A percentile compares a stretch with the other conserved stretches of the same genome.
These are phyloP conservation scores for Nomia melanderi DNA, from an alignment of 1,140 invertebrate genomes.

Conservation along the genomic window DNA sequence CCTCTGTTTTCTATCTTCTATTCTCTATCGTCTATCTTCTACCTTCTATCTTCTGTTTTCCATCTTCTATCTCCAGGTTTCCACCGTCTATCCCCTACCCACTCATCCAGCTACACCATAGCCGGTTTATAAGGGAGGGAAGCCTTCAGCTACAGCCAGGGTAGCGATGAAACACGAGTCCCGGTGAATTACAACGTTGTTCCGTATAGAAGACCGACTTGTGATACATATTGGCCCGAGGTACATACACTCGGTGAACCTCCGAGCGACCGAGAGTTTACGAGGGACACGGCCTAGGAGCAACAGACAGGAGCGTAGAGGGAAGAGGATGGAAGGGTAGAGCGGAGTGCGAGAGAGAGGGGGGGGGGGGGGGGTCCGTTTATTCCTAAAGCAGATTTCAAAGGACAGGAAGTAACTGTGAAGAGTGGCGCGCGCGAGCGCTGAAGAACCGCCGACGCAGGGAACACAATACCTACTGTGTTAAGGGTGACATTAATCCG, in stretches of 20 bases:
- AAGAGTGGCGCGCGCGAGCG: conserved; percentile 7
- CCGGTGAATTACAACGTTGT: conserved; percentile 37
- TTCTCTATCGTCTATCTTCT: too few species aligned
- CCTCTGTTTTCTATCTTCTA: too few species aligned
- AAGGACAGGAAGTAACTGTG: conserved; percentile 18
- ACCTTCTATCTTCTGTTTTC: too few species aligned
- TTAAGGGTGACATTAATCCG: conserved; percentile 3
- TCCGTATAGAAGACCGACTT: conserved; percentile 15
- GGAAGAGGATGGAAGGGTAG: not conserved
- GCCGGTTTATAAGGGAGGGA: conserved; percentile 36
- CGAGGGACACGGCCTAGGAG: not conserved
- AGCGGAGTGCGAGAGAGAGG: not conserved
- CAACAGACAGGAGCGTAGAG: not conserved
- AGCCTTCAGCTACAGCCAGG: too few species aligned
- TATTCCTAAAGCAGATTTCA: conserved; percentile 33
- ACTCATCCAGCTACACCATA: too few species aligned
- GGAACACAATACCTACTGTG: conserved; percentile 2
- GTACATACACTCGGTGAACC: conserved; percentile 12
- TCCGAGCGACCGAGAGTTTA: conserved; percentile 24
- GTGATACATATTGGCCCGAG: conserved; percentile 43
- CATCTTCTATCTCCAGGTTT: too few species aligned
- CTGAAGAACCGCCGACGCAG: not conserved
- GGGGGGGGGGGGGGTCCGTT: not conserved
- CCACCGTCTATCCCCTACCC: too few species aligned
- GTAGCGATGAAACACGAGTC: conserved; percentile 43